phyloP scores from a whole-genome alignment of 2,888 invertebrate species.

The Perizoma affinitatum region DNA sequence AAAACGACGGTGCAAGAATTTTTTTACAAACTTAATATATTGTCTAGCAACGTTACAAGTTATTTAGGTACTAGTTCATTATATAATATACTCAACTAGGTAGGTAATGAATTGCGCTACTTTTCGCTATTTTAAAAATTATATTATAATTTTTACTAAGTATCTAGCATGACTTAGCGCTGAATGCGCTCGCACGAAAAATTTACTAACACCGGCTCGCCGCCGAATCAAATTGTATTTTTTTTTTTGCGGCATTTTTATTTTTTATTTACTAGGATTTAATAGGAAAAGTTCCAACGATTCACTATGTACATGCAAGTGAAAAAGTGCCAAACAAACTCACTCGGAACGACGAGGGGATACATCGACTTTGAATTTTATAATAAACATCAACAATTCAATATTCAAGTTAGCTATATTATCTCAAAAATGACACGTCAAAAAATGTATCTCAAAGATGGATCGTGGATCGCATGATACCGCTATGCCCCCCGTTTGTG shows the following conservation, averaged over 20 bases:
- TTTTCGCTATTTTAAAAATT: conserved; percentile 63
- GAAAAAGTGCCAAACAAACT: conserved; percentile 63
- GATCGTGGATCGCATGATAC: conserved; percentile 24
- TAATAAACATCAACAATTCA: conserved; percentile 41
- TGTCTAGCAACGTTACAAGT: conserved; percentile 77
- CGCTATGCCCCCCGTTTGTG: conserved; percentile 62
- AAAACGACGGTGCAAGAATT: conserved; percentile 71
- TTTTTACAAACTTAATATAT: conserved; percentile 69
- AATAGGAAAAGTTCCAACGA: conserved; percentile 49
- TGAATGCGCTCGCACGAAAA: conserved; percentile 31
- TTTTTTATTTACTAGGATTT: conserved; percentile 62
- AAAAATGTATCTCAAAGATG: conserved; percentile 32
- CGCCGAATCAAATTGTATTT: conserved; percentile 55
- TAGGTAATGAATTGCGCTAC: conserved; percentile 78
- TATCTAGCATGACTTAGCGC: conserved; percentile 39
- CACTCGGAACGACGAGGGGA: conserved; percentile 57
- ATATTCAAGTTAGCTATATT: conserved; percentile 41
- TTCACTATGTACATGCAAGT: conserved; percentile 73
- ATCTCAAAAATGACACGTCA: conserved; percentile 39
- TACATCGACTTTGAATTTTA: conserved; percentile 39
- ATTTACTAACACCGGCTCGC: conserved; percentile 40
- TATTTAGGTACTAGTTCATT: conserved; percentile 72
- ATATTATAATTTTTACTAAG: conserved; percentile 61
- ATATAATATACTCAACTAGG: conserved; percentile 76
- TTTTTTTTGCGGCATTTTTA: conserved; percentile 63